Conservation (phyloP, 2,888 invertebrate genomes). For the Lysandra coridon region DNA sequence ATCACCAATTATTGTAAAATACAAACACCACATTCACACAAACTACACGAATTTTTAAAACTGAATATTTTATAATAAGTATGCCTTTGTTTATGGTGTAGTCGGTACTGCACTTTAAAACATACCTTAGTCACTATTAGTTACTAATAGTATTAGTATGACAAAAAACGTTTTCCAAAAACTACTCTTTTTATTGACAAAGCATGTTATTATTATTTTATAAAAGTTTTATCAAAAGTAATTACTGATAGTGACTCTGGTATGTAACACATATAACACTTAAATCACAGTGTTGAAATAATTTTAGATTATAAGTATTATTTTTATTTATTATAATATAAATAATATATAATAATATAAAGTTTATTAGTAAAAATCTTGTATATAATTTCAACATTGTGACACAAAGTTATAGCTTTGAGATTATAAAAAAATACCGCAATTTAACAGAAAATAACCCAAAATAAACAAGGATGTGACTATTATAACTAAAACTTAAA, state of each 20-base stretch:
- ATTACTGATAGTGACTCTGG: neutral
- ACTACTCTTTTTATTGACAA: neutral
- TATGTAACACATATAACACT: neutral
- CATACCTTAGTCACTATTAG: neutral
- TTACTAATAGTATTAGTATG: neutral
- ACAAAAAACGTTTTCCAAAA: neutral
- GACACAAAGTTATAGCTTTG: neutral
- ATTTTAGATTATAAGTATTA: neutral
- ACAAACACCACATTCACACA: neutral
- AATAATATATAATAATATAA: neutral
- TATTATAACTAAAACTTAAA: slow-evolving; percentile 53
- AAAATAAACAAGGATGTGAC: slow-evolving; percentile 63
- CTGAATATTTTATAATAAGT: neutral
- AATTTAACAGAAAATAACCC: slow-evolving; percentile 30
- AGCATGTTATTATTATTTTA: neutral
- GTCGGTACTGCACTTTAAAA: neutral
- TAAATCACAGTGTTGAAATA: slow-evolving; percentile 17
- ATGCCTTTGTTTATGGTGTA: neutral
- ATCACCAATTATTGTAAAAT: neutral
- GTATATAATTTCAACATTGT: slow-evolving; percentile 19
- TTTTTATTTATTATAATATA: neutral
- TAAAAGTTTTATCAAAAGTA: neutral
- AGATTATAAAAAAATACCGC: slow-evolving; percentile 33
- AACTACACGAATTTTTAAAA: neutral
- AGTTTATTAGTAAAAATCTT: neutral